Base-by-base conservation (phyloP, 2,888 invertebrate species). In the Neria commutata region DNA sequence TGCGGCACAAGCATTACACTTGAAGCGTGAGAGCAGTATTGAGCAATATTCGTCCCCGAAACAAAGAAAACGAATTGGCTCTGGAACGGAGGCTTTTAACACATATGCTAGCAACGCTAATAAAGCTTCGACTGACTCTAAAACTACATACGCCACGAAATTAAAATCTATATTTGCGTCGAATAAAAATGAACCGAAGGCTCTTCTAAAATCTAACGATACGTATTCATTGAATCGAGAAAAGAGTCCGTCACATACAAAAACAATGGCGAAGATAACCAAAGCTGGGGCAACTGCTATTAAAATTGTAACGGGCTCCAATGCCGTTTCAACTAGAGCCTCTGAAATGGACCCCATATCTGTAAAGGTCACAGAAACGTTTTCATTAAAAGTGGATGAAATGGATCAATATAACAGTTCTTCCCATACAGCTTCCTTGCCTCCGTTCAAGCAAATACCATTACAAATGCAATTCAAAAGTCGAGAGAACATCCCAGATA, bases 301-400 rank as follows among this genome's bases (percentile, higher is more conserved):
- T 61, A 67, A 73, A 19, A 74, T 77, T 25, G 64, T 78, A 1
- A 67, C 68, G 26, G 68, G 72, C 25, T 62, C 67, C 1, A 68
- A 71, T 16, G 63, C 67, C 0, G 69, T 68, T 5, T 60, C 68
- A 8, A 50, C 62, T 19, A 77, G 73, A 34, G 68, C 71, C 37
- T 64, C 77, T 3, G 78, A 75, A 19, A 64, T 70, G 0, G 76
- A 81, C 16, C 72, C 71, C 0, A 61, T 74, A 14, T 71, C 79
- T 0, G 78, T 78, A 8, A 78, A 73, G 11, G 79, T 81, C 0
- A 72, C 74, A 0, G 80, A 80, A 59, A 81, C 81, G 2, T 81
- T 81, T 54, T 81, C 82, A 0, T 69, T 81, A 1, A 81, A 81
- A 55, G 80, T 80, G 14, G 82, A 81, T 29, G 81, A 81, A 55